Evolutionary conservation across 2,888 invertebrate genomes (phyloP).

Genomic region (Atherix ibis): DNA sequence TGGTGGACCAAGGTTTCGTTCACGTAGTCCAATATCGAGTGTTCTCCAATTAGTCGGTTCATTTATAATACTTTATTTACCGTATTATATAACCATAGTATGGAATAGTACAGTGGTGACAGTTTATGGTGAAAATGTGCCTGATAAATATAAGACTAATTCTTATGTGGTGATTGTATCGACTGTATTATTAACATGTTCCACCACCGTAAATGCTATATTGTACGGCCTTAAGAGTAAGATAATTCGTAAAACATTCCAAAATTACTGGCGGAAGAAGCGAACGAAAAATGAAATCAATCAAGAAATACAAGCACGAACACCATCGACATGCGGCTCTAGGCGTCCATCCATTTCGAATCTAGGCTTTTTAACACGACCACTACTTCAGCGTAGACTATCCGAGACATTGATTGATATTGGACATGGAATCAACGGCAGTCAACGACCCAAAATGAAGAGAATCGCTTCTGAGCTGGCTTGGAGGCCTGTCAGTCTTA

Average conservation of each 20-base stretch:
- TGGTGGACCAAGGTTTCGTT: conserved; percentile 35
- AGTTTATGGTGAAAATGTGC: conserved; percentile 17
- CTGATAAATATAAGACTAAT: conserved; percentile 11
- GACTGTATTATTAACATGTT: conserved; percentile 28
- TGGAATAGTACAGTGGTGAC: conserved; percentile 41
- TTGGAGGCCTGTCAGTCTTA: conserved; percentile 33
- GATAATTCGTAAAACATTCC: conserved; percentile 51
- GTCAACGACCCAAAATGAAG: conserved; percentile 23
- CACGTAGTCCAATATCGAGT: conserved; percentile 45
- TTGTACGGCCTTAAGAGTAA: conserved; percentile 63
- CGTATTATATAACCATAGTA: conserved; percentile 53
- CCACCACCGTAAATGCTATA: conserved; percentile 59
- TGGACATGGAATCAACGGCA: conserved; percentile 21
- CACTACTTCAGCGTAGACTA: conserved; percentile 37
- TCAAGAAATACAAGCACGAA: conserved; percentile 64
- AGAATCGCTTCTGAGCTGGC: conserved; percentile 35
- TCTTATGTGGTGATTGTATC: conserved; percentile 9
- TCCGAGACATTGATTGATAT: conserved; percentile 40
- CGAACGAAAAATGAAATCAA: conserved; percentile 64
- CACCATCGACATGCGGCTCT: conserved; percentile 62
- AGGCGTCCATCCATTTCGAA: conserved; percentile 53
- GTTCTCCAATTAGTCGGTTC: conserved; percentile 59
- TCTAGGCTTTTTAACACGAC: conserved; percentile 35
- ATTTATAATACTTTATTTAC: conserved; percentile 53
- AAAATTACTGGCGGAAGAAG: conserved; percentile 63